Percentiles rank a stretch among this genome's conserved stretches.
These are phyloP conservation scores for Auanema sp. DNA, from an alignment of 2,888 invertebrate species.

Conservation along the genomic window DNA sequence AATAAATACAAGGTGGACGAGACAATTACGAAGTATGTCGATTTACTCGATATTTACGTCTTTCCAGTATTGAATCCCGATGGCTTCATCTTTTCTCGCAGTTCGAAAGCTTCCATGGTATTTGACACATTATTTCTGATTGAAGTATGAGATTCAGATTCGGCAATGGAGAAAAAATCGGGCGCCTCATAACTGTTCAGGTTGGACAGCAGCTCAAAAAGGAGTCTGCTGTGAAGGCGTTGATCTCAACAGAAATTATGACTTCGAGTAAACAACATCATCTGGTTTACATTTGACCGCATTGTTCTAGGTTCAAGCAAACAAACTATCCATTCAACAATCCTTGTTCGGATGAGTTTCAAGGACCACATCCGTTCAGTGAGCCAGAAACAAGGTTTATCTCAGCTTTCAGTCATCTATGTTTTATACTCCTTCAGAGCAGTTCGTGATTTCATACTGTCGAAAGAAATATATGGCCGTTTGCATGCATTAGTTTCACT, in stretches of 20 bases:
- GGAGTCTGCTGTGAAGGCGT: slow-evolving; percentile 58
- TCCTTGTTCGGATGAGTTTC: slow-evolving; percentile 62
- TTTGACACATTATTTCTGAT: not conserved
- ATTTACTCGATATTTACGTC: slow-evolving; percentile 56
- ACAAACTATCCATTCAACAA: slow-evolving; percentile 59
- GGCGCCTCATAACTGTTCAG: slow-evolving; percentile 57
- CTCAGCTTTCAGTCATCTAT: not conserved
- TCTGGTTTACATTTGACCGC: not conserved
- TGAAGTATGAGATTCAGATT: slow-evolving; percentile 34
- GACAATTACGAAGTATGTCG: slow-evolving; percentile 50
- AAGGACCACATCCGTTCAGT: slow-evolving; percentile 59
- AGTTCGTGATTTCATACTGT: slow-evolving; percentile 55
- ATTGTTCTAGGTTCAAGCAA: slow-evolving; percentile 32
- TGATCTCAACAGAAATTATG: slow-evolving; percentile 62
- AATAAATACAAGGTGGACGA: slow-evolving; percentile 46
- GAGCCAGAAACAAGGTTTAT: slow-evolving; percentile 61
- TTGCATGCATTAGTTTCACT: slow-evolving; percentile 59
- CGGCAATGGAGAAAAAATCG: slow-evolving; percentile 63
- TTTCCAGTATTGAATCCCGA: slow-evolving; percentile 62
- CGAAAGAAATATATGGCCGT: slow-evolving; percentile 47
- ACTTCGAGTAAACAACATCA: slow-evolving; percentile 40
- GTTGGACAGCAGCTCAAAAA: slow-evolving; percentile 45
- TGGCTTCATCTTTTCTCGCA: slow-evolving; percentile 57
- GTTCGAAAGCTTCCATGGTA: slow-evolving; percentile 35
- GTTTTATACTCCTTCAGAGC: slow-evolving; percentile 50